Evolutionary conservation across 64 coral and sea anemone genomes (phyloP).

Genomic region (Astreopora myriophthalma): DNA sequence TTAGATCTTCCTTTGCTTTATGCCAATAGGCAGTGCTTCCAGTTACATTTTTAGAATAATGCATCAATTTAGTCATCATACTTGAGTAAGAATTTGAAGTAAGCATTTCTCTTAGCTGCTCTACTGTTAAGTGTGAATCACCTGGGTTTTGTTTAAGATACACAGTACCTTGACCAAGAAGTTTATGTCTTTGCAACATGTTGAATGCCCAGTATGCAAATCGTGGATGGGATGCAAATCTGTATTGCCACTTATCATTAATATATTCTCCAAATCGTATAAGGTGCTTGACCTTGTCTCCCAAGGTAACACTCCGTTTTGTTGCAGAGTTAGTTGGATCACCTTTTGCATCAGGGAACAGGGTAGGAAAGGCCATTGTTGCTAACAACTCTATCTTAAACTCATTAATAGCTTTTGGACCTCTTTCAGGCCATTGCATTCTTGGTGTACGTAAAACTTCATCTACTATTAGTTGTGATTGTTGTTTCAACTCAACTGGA

Average conservation of each 20-base stretch:
- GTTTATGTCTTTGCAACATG: background rate
- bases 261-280: background rate
- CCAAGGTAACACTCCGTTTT: background rate
- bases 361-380: conserved; percentile 23
- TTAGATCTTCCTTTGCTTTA: background rate
- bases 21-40: background rate
- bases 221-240: background rate
- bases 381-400: conserved; percentile 6
- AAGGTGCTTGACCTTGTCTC: background rate
- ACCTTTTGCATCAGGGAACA: conserved; percentile 21
- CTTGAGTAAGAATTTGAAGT: background rate
- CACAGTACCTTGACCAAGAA: background rate
- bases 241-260: background rate
- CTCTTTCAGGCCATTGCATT: background rate
- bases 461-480: conserved; percentile 8
- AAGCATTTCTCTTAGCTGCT: background rate
- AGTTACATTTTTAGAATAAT: background rate
- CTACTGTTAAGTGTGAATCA: background rate
- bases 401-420: background rate
- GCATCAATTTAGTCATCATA: background rate
- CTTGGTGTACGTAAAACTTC: background rate
- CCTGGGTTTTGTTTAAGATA: background rate
- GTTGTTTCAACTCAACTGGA: background rate
- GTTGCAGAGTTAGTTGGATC: background rate
- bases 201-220: background rate